These are phyloP conservation scores for Calliphora vomitoria DNA, from an alignment of 2,888 invertebrate species.

Conservation along the genomic window DNA sequence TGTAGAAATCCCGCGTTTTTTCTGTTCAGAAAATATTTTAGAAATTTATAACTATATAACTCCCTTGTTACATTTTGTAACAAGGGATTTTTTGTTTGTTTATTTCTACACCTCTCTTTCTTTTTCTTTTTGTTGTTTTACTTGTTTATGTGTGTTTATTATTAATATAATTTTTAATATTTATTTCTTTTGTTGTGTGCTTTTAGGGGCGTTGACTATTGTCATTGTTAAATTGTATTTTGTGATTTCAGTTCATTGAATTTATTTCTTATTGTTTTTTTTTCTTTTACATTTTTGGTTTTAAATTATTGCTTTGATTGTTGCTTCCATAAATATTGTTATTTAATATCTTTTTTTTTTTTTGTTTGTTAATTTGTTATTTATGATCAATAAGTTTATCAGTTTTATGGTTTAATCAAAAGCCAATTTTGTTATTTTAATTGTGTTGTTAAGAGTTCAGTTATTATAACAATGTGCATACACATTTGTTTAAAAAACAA, in stretches of 20 bases:
- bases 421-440: slow-evolving; percentile 32
- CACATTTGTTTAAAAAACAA: background rate
- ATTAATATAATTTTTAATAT: slow-evolving; percentile 7
- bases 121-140: background rate
- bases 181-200: slow-evolving; percentile 14
- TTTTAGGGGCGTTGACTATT: slow-evolving; percentile 57
- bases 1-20: slow-evolving; percentile 25
- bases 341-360: slow-evolving; percentile 5
- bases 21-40: slow-evolving; percentile 3
- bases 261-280: background rate
- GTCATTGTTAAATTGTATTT: slow-evolving; percentile 57
- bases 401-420: slow-evolving; percentile 49
- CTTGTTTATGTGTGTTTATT: background rate
- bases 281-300: slow-evolving; percentile 1
- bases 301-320: slow-evolving; percentile 30
- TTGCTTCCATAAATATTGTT: background rate
- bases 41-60: background rate
- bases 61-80: background rate
- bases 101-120: background rate
- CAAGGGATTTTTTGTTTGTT: background rate
- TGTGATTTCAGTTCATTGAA: slow-evolving; percentile 63
- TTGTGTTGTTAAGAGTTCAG: background rate
- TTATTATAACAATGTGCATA: background rate
- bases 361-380: slow-evolving; percentile 37
- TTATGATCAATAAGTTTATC: slow-evolving; percentile 55